phyloP scores from a whole-genome alignment of 92 coral and sea anemone genomes.

The Meandrina meandrites region DNA sequence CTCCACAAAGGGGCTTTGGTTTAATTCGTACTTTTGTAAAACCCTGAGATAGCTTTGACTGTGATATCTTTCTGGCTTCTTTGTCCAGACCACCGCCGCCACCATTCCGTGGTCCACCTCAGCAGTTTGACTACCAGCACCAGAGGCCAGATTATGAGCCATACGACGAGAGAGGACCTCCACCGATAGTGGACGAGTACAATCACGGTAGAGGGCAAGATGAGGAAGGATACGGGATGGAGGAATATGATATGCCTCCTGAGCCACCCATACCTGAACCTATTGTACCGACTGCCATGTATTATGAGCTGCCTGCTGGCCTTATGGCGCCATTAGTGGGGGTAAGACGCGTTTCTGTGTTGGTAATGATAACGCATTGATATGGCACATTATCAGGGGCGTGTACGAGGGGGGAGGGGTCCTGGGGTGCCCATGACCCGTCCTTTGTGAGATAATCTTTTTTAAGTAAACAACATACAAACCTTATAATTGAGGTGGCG shows the following conservation, averaged over 20 bases:
- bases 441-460: too few relatives aligned
- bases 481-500: too few relatives aligned
- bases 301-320: conserved; percentile 98
- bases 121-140: conserved; percentile 88
- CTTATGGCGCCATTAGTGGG: conserved; percentile 95
- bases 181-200: conserved; percentile 67
- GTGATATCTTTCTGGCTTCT: neutral
- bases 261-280: conserved; percentile 87
- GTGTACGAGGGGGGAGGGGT: too few relatives aligned
- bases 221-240: conserved; percentile 57
- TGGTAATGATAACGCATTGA: too few relatives aligned
- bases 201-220: conserved; percentile 51
- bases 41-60: neutral
- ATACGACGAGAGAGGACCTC: conserved; percentile 31
- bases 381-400: too few relatives aligned
- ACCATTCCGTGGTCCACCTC: conserved; percentile 80
- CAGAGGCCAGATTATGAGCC: conserved; percentile 68
- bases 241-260: conserved; percentile 69
- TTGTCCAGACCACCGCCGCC: conserved; percentile 77
- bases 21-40: too few relatives aligned
- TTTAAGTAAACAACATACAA: too few relatives aligned
- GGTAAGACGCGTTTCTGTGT: conserved; percentile 42
- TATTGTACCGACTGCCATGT: conserved; percentile 90
- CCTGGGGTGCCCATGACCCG: too few relatives aligned
- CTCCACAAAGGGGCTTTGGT: too few relatives aligned